Percentiles rank a stretch among this genome's conserved stretches.
These are phyloP conservation scores for Lacerta agilis DNA, from an alignment of 2,797 vertebrate genomes.

Conservation along the genomic window DNA sequence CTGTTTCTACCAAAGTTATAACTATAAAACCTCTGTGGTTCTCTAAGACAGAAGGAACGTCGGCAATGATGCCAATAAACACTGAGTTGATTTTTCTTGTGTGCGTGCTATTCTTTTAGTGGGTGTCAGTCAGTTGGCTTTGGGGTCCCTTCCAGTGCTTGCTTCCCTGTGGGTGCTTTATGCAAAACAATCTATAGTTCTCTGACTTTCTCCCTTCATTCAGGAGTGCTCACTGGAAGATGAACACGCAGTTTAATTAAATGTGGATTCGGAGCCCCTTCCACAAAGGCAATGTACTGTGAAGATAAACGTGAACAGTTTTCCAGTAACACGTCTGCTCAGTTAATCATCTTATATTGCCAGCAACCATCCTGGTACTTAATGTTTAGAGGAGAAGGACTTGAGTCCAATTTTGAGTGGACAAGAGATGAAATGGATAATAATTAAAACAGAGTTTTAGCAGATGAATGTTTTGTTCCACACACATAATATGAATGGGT, in stretches of 20 bases:
- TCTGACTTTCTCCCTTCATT: slow-evolving; percentile 31
- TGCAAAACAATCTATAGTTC: slow-evolving; percentile 44
- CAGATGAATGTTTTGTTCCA: neutral
- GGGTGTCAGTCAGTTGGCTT: slow-evolving; percentile 31
- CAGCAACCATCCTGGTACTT: slow-evolving; percentile 39
- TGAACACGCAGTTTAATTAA: slow-evolving; percentile 71
- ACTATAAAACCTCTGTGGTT: neutral
- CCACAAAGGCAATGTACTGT: slow-evolving; percentile 27
- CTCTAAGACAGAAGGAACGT: slow-evolving; percentile 33
- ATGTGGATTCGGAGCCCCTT: slow-evolving; percentile 55
- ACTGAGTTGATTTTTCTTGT: accelerated
- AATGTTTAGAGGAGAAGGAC: slow-evolving; percentile 30
- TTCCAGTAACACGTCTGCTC: slow-evolving; percentile 39
- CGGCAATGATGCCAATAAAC: slow-evolving; percentile 23
- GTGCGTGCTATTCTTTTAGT: neutral
- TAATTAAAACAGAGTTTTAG: slow-evolving; percentile 22
- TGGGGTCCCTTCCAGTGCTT: slow-evolving; percentile 50
- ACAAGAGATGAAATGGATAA: slow-evolving; percentile 27
- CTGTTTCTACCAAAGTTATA: slow-evolving; percentile 24
- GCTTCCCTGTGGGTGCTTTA: slow-evolving; percentile 30
- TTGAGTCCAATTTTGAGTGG: slow-evolving; percentile 38
- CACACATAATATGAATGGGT: slow-evolving; percentile 13
- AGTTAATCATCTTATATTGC: slow-evolving; percentile 50
- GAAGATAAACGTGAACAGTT: slow-evolving; percentile 57
- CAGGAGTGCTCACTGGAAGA: slow-evolving; percentile 57